Evolutionary conservation across 2,797 vertebrate genomes (phyloP).

Genomic region (Agapornis canus): DNA sequence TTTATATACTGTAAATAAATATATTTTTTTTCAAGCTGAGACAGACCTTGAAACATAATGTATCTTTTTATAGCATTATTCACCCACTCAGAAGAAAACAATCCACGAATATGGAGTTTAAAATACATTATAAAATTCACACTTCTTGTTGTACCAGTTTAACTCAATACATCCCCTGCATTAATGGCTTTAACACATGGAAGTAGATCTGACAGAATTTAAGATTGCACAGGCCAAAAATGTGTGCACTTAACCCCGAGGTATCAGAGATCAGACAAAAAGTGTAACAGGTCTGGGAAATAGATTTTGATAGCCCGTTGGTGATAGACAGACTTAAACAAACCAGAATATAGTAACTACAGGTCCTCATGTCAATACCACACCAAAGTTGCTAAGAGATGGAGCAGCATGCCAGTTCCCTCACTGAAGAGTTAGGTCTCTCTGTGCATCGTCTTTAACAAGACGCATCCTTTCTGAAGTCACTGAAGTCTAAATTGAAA

Average conservation of each 20-base stretch:
- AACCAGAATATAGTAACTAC: not conserved
- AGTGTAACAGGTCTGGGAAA: not conserved
- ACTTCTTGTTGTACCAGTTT: constrained; percentile 52
- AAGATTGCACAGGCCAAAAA: not conserved
- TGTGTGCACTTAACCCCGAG: not conserved
- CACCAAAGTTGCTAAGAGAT: not conserved
- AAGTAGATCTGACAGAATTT: constrained; percentile 28
- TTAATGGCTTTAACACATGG: constrained; percentile 47
- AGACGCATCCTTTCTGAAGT: not conserved
- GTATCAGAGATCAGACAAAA: not conserved
- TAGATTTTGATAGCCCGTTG: not conserved
- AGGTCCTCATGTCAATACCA: not conserved
- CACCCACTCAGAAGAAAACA: constrained; percentile 76
- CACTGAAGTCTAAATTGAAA: not conserved
- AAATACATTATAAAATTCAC: constrained; percentile 74
- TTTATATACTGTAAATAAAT: constrained; percentile 69
- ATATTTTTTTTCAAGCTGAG: constrained; percentile 68
- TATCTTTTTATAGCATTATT: constrained; percentile 76
- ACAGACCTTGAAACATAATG: constrained; percentile 78
- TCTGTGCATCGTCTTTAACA: not conserved
- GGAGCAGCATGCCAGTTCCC: not conserved
- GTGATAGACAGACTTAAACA: not conserved
- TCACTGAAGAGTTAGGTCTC: fast-evolving
- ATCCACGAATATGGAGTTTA: constrained; percentile 71
- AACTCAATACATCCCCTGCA: constrained; percentile 57